Percentiles rank a stretch among this genome's conserved stretches.
Conservation (phyloP, 2,888 invertebrate species). For the Lysandra coridon region DNA sequence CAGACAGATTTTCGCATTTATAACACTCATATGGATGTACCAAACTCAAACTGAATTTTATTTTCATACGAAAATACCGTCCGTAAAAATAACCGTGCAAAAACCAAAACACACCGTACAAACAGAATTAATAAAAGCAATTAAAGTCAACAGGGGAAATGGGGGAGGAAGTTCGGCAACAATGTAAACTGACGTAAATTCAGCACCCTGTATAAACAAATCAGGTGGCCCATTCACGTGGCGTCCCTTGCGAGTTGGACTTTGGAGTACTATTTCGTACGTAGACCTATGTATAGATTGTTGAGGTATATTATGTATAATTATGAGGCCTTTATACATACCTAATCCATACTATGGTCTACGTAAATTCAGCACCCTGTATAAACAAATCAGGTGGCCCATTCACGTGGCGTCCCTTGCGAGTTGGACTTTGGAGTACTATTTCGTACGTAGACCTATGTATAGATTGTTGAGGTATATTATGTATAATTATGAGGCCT, state of each 20-base stretch:
- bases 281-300: not conserved
- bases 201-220: constrained; percentile 63
- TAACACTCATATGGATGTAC: no score
- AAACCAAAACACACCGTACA: constrained; percentile 3
- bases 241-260: constrained; percentile 47
- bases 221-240: constrained; percentile 49
- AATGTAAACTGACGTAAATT: constrained; percentile 54
- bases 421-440: not conserved
- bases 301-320: no score
- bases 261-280: not conserved
- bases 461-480: no score
- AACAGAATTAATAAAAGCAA: constrained; percentile 32
- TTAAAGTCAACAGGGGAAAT: constrained; percentile 32
- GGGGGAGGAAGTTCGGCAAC: constrained; percentile 63
- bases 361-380: constrained; percentile 54
- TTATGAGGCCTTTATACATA: no score
- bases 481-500: no score
- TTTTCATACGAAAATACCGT: not conserved
- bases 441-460: not conserved
- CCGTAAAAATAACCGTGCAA: not conserved
- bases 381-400: constrained; percentile 61
- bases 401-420: constrained; percentile 51
- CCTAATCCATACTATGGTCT: no score
- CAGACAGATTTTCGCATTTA: no score
- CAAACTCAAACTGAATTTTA: not conserved